Evolutionary conservation across 2,888 invertebrate species (phyloP), one percentile per base, ranked within the genome.

Genomic region (Marronus borbonicus): DNA sequence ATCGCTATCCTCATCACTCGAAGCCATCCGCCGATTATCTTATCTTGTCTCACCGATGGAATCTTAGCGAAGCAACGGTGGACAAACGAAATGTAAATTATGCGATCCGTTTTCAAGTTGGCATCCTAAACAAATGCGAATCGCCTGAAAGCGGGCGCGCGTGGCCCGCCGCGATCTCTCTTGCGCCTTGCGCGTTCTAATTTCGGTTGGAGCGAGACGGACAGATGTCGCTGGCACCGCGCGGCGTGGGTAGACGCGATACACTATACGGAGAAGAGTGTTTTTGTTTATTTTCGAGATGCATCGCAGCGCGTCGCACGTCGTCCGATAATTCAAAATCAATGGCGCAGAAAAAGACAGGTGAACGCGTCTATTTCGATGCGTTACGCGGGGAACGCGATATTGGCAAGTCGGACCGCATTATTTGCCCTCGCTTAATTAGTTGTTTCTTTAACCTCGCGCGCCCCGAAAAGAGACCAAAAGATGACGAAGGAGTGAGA

Each of bases 51-150:
- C 28, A 28, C 31, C 31, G 31, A 62, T 5, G 28, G 31, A 28
- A 62, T 31, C 55, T 58, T 20, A 58, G 62, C 55, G 55, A 8
- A 55, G 28, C 31, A 36, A 36, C 62, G 20, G 20, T 24, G 50
- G 50, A 50, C 49, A 50, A 50, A 68, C 50, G 68, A 50, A 68
- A 68, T 50, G 50, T 68, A 50, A 68, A 50, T 68, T 50, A 68
- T 78, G 80, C 74, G 80, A 78, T 80, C 76, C 78, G 65, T 80
- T 80, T 80, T 80, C 72, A 78, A 78, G 78, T 78, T 78, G 78
- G 78, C 80, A 78, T 80, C 80, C 80, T 17, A 80, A 80, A 81
- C 81, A 80, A 82, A 82, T 82, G 80, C 81, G 80, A 80, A 82
- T 80, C 80, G 79, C 80, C 76, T 20, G 39, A 44, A 66, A 44